Evolutionary conservation across 2,797 vertebrate genomes (phyloP), one percentile per base, ranked within the genome.

Genomic region (Falco berigora): DNA sequence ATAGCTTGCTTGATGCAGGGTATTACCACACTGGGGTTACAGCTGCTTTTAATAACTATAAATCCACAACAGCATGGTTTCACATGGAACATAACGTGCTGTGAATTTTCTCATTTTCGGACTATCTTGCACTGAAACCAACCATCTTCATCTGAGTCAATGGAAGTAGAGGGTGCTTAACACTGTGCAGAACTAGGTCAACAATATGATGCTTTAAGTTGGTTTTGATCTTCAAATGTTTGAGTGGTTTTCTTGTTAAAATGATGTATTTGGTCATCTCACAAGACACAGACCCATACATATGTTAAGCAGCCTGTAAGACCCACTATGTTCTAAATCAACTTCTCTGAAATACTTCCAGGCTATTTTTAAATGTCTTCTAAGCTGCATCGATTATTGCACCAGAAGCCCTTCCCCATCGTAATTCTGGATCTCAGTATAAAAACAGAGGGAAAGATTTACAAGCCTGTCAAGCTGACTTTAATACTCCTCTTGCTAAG

Each of bases 321-420:
- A 75, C 59, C 24, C 44, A 69, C 66, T 66, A 10, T 52, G 75
- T 56, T 88, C 34, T 40, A 88, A 86, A 86, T 78, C 75, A 92
- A 83, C 78, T 78, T 72, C 18, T 47, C 52, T 88, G 63, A 93
- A 86, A 82, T 76, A 75, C 40, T 88, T 88, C 47, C 58, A 83
- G 46, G 46, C 30, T 92, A 58, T 86, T 91, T 94, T 94, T 14
- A 94, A 88, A 82, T n/a, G 27, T 76, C 83, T 91, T 83, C 84
- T 80, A 68, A 80, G 42, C 49, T 77, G 32, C 52, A 85, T 3
- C 4, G 20, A 83, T 71, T 92, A 87, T 58, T 75, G 38, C 36
- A 85, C 71, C 1, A 0, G 93, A 94, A 92, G 61, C 77, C 62
- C 63, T 85, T 90, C 71, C 66, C 40, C 71, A 66, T 18, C 30